Conservation (phyloP, 2,797 vertebrate species). For the Novumbra hubbsi region DNA sequence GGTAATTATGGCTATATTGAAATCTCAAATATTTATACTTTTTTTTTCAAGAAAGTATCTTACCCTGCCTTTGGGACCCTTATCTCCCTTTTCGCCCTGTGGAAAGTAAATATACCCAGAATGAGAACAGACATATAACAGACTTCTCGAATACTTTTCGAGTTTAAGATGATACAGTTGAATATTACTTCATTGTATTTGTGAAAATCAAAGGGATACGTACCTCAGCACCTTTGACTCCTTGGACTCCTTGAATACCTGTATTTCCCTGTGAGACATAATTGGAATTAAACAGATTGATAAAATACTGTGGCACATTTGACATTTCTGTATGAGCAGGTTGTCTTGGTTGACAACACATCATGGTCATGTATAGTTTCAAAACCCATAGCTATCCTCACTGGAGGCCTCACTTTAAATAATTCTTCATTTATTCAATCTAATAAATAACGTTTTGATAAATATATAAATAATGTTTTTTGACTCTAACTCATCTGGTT, state of each 20-base stretch:
- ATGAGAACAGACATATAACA: slow-evolving; percentile 2
- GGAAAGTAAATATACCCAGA: slow-evolving; percentile 46
- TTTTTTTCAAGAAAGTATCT: slow-evolving; percentile 36
- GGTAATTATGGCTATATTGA: no score
- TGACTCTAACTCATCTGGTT: not conserved
- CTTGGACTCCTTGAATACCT: slow-evolving; percentile 70
- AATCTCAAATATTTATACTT: no score
- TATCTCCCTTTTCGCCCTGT: slow-evolving; percentile 61
- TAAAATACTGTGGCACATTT: not conserved
- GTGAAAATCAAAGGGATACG: not conserved
- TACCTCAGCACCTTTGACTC: slow-evolving; percentile 71
- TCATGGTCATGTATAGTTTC: no score
- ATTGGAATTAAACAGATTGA: slow-evolving; percentile 5
- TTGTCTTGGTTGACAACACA: not conserved
- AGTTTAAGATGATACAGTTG: not conserved
- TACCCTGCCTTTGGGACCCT: slow-evolving; percentile 75
- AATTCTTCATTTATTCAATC: no score
- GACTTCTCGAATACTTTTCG: not conserved
- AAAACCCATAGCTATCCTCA: no score
- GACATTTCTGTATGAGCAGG: not conserved
- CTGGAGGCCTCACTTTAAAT: no score
- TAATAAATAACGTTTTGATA: no score
- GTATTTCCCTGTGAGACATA: slow-evolving; percentile 65
- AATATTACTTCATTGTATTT: not conserved
- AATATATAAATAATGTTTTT: no score